These are phyloP conservation scores for Danaus plexippus DNA, from an alignment of 1,140 invertebrate species.

Conservation along the genomic window DNA sequence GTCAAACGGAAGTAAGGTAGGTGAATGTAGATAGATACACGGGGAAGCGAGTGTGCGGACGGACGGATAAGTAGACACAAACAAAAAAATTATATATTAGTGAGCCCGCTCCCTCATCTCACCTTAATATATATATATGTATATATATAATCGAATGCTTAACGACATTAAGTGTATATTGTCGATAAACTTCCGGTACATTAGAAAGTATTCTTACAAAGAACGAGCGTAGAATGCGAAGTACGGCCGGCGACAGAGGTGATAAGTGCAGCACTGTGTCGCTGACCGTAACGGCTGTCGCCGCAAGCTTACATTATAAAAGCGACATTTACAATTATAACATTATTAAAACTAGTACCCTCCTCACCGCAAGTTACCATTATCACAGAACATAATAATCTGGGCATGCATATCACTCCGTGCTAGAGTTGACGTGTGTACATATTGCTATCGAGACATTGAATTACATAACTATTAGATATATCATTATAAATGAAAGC, in stretches of 20 bases:
- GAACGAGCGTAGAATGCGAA: constrained; percentile 26
- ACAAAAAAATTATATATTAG: constrained; percentile 22
- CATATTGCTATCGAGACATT: constrained; percentile 29
- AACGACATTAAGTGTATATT: constrained; percentile 11
- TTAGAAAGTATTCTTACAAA: constrained; percentile 24
- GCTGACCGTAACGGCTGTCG: constrained; percentile 18
- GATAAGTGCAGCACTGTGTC: constrained; percentile 5
- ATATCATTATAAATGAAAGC: constrained; percentile 15
- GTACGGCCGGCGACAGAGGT: constrained; percentile 15
- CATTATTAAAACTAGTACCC: constrained; percentile 37
- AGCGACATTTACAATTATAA: constrained; percentile 43
- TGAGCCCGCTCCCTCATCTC: constrained; percentile 25
- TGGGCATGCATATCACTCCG: constrained; percentile 53
- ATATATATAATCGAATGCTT: constrained; percentile 26
- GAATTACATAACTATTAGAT: constrained; percentile 12
- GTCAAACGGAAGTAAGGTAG: neutral
- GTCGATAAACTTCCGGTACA: constrained; percentile 41
- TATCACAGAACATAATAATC: constrained; percentile 35
- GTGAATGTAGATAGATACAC: constrained; percentile 15
- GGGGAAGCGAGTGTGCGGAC: constrained; percentile 17
- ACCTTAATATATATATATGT: constrained; percentile 8
- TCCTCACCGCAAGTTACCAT: constrained; percentile 34
- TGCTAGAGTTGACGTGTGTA: constrained; percentile 30
- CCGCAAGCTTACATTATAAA: constrained; percentile 43
- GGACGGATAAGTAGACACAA: constrained; percentile 4